Conservation (phyloP, 1,140 invertebrate species). For the Reticulitermes speratus region DNA sequence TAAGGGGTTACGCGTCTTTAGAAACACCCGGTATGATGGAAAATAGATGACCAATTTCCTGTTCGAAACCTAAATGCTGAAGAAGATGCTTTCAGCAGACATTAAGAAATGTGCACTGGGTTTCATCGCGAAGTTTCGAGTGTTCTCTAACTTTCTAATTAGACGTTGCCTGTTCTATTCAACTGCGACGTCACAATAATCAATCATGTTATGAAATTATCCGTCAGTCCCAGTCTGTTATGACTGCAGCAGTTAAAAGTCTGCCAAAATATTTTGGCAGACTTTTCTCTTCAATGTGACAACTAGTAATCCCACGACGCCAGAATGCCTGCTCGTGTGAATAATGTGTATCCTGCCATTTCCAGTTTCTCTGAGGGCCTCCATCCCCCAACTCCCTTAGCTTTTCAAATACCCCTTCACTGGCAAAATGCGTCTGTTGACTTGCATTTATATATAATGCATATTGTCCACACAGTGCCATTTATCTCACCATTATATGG, state of each 20-base stretch:
- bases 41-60: too few relatives aligned
- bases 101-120: too few relatives aligned
- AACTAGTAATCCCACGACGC: not conserved
- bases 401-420: not conserved
- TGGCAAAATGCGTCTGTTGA: not conserved
- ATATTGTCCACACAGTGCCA: not conserved
- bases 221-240: not conserved
- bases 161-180: not conserved
- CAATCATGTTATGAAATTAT: not conserved
- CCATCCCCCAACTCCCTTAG: not conserved
- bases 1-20: too few relatives aligned
- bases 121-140: not conserved
- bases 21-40: too few relatives aligned
- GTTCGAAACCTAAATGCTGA: too few relatives aligned
- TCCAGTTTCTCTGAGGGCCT: not conserved
- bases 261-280: conserved; percentile 7
- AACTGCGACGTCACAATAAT: not conserved
- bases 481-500: not conserved
- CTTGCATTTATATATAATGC: not conserved
- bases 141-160: not conserved
- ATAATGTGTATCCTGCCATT: not conserved
- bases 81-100: too few relatives aligned
- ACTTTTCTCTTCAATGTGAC: not conserved
- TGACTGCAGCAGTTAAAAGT: not conserved
- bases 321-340: not conserved